Base-by-base conservation (phyloP, 2,113 vertebrate genomes). In the Probosciger aterrimus region DNA sequence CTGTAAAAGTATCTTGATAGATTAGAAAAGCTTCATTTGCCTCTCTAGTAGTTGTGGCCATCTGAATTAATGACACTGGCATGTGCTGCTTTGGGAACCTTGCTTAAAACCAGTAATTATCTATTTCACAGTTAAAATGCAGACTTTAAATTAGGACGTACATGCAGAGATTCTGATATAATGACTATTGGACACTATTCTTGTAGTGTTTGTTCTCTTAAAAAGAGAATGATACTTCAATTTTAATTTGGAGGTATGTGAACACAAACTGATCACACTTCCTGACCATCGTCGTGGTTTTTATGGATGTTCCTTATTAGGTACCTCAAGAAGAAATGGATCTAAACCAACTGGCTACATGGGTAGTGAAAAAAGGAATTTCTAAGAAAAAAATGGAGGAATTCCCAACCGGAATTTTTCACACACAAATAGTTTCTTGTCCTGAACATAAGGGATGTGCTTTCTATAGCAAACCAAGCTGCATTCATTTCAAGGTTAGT, bases 401-500 rank as follows among this genome's bases (percentile, higher is more conserved):
- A 87, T 94, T 97, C 28, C 96, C 88, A 27, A 50, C 80, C 33
- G 85, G 95, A 31, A 27, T 93, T 46, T 35, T 93, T 55, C 84
- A 41, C 35, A 98, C 96, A 92, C 98, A 97, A 91, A 49, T 79
- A 11, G 96, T 55, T 31, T 95, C 96, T 9, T 97, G 95, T 44
- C 97, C 22, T 64, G 98, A 98, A 13, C 89, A 92, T 31, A 98
- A 98, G 87, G 97, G 98, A 6, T 76, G 97, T 64, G 95, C 98
- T 37, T 99, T 99, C 95, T 98, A 98, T 84, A 99, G 99, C 96
- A 99, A 99, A 95, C 99, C 99, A 31, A 97, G 98, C 23, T 85
- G 97, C 85, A 85, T 99, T 85, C 96, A 98, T 78, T 99, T 99
- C 95, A 98, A 99, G 99, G 99, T 99, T 60, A 85, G 98, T 93